Evolutionary conservation across 2,888 invertebrate genomes (phyloP).

Genomic region (Melanchra persicariae): DNA sequence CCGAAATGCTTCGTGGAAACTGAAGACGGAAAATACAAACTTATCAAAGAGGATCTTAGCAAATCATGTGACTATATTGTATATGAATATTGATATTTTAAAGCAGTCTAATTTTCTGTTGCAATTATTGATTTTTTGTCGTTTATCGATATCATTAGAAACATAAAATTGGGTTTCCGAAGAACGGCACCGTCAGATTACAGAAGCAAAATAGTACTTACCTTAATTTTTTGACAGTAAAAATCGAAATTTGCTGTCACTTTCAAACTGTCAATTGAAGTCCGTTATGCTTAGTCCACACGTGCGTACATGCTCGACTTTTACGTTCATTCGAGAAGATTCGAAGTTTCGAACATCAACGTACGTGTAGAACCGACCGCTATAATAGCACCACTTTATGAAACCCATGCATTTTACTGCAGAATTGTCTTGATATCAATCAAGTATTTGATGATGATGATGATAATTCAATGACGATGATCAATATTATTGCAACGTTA

Average conservation of each 20-base stretch:
- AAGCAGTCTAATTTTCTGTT: conserved; percentile 29
- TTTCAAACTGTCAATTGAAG: too few species aligned
- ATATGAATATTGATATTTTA: conserved; percentile 58
- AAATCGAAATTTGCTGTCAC: neutral
- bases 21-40: conserved; percentile 69
- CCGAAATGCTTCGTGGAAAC: conserved; percentile 70
- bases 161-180: neutral
- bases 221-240: neutral
- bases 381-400: too few species aligned
- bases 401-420: neutral
- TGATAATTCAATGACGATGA: neutral
- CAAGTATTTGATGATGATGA: neutral
- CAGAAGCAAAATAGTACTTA: neutral
- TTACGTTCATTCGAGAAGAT: too few species aligned
- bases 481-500: conserved; percentile 6
- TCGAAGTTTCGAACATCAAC: too few species aligned
- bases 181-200: neutral
- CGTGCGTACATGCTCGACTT: too few species aligned
- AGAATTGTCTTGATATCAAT: neutral
- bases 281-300: too few species aligned
- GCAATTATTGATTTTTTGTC: conserved; percentile 5
- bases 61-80: conserved; percentile 68
- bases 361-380: too few species aligned
- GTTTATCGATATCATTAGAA: neutral
- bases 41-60: conserved; percentile 52